A percentile compares a stretch with the other conserved stretches of the same genome.
Conservation (phyloP, 92 coral and sea anemone species). For the Isaurus tuberculatus region DNA sequence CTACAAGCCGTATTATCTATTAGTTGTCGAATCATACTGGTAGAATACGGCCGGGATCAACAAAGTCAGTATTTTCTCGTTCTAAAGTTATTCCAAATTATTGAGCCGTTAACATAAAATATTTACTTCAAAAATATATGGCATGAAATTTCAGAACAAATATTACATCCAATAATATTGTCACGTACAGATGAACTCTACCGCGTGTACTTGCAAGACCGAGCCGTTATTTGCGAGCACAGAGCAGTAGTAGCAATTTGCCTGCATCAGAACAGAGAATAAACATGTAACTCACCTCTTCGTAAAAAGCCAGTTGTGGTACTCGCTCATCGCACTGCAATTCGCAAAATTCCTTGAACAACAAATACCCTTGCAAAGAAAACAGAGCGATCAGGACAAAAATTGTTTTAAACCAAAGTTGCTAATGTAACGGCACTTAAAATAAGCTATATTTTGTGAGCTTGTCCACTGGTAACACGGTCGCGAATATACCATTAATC, state of each 20-base stretch:
- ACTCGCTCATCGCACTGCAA: conserved; percentile 98
- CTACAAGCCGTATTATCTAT: conserved; percentile 3
- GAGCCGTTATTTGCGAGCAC: conserved; percentile 33
- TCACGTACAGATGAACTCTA: neutral
- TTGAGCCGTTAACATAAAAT: conserved; percentile 24
- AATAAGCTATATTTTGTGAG: conserved; percentile 1
- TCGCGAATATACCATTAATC: conserved; percentile 21
- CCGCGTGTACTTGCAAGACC: neutral
- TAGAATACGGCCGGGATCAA: conserved; percentile 25
- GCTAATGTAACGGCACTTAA: neutral
- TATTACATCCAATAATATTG: conserved; percentile 15
- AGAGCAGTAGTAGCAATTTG: conserved; percentile 36
- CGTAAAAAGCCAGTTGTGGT: conserved; percentile 98
- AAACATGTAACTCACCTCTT: conserved; percentile 81
- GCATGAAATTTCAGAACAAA: conserved; percentile 1
- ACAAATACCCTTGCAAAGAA: conserved; percentile 85
- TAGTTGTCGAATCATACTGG: neutral
- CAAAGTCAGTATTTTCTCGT: conserved; percentile 3
- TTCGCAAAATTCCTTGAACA: conserved; percentile 96
- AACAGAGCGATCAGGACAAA: conserved; percentile 34
- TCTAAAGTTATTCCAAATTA: conserved; percentile 33
- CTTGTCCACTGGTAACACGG: conserved; percentile 26
- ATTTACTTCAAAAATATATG: neutral
- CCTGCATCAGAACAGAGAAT: conserved; percentile 36
- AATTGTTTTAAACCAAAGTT: neutral